phyloP scores from a whole-genome alignment of 2,797 vertebrate species.

The Centroberyx gerrardi region DNA sequence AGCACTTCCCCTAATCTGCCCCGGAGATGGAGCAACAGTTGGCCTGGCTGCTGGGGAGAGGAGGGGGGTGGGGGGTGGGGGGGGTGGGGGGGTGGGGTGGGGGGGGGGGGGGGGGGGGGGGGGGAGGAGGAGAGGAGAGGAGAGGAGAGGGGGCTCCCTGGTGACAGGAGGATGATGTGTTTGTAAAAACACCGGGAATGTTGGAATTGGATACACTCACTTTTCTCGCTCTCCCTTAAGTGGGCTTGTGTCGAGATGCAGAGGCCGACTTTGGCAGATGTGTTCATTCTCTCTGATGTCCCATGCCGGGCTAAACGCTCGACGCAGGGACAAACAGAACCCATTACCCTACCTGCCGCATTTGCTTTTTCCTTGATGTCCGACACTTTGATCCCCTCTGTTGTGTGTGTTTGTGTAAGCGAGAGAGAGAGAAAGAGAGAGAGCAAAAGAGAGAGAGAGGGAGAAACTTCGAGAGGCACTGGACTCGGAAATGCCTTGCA shows the following conservation, averaged over 20 bases:
- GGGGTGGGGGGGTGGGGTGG: too few relatives aligned
- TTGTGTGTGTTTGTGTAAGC: conserved; percentile 44
- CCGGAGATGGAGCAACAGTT: conserved; percentile 80
- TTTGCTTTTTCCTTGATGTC: conserved; percentile 39
- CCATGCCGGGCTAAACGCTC: conserved; percentile 33
- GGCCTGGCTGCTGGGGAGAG: conserved; percentile 60
- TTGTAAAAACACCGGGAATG: conserved; percentile 73
- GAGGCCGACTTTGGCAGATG: conserved; percentile 68
- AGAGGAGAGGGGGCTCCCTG: conserved; percentile 39
- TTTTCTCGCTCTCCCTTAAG: conserved; percentile 42
- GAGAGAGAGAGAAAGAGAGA: conserved; percentile 13
- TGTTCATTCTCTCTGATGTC: conserved; percentile 59
- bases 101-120: too few relatives aligned
- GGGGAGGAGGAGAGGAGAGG: conserved; percentile 28
- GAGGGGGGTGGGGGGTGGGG: too few relatives aligned
- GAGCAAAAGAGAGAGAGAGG: conserved; percentile 26
- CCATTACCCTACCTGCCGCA: conserved; percentile 60
- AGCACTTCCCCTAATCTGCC: conserved; percentile 77
- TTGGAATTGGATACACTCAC: conserved; percentile 62
- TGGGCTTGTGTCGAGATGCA: conserved; percentile 51
- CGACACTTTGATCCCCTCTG: conserved; percentile 46
- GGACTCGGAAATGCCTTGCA: conserved; percentile 75
- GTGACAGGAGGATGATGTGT: conserved; percentile 66
- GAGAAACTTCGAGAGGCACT: conserved; percentile 37
- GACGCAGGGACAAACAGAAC: conserved; percentile 41